Evolutionary conservation across 2,113 vertebrate genomes (phyloP), one percentile per base, ranked within the genome.

Genomic region (Odontophorus gujanensis): DNA sequence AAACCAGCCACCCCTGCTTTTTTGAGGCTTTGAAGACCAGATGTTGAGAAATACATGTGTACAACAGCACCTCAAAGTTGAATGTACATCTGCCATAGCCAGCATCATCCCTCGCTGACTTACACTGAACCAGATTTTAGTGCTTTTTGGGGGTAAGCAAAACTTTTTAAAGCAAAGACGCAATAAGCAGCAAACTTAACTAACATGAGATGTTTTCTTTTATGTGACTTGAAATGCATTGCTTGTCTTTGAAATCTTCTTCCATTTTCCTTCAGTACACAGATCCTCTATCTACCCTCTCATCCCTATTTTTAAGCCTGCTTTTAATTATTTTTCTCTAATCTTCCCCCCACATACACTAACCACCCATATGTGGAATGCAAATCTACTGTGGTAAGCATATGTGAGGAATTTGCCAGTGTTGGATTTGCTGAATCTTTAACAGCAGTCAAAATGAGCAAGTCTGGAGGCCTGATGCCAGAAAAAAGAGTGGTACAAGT

Each of bases 21-120:
- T 96, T 50, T 85, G 55, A 77, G 14, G 9, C 87, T 92, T 89
- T 22, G 87, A 81, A 80, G 22, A 40, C 36, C 34, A 73, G 48
- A 51, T 3, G 3, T 79, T 93, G 32, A 51, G 55, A 89, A 79
- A 58, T 18, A 21, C 28, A 71, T 19, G 68, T 13, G 21, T 25
- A 15, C 43, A 87, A 48, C 3, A 14, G 62, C 74, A 76, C 8
- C 45, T 73, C 58, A 57, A 83, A 24, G 8, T 59, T 22, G 25
- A 77, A 71, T 7, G 11, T 19, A 20, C 36, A 71, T 75, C 24
- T 66, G 65, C 36, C 72, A 85, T 11, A 90, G 38, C 25, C 57
- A 81, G 22, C 21, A 57, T 74, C 48, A 15, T 25, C 9, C 0
- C 0, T 1, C 36, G 28, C 5, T 7, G n/a, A 20, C 7, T 83